Conservation (phyloP, 2,797 vertebrate species). For the Malurus splendens region DNA sequence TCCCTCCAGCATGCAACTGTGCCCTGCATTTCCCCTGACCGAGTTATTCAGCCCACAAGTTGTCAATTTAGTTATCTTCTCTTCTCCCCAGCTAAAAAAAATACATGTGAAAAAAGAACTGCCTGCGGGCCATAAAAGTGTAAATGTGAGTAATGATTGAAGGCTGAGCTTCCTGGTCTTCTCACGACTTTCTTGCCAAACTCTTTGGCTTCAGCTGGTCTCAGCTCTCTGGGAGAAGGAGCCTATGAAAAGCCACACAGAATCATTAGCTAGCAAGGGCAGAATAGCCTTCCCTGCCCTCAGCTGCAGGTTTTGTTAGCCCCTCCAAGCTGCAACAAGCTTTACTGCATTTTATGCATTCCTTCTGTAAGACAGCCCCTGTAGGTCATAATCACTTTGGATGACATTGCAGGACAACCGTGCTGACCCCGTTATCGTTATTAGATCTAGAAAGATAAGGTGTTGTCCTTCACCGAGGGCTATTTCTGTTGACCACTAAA, state of each 20-base stretch:
- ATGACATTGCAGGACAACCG: neutral
- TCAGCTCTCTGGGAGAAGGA: neutral
- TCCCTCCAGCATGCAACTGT: neutral
- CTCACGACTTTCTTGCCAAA: neutral
- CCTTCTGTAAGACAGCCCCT: neutral
- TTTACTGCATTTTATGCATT: neutral
- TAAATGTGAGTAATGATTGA: neutral
- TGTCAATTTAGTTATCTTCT: neutral
- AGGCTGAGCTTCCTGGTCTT: neutral
- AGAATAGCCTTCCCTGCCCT: neutral
- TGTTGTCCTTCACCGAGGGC: neutral
- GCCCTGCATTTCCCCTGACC: neutral
- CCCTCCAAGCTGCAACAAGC: neutral
- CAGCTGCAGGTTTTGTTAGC: neutral
- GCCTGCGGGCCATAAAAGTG: neutral
- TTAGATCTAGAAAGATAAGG: neutral
- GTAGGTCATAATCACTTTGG: neutral
- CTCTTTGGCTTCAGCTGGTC: neutral
- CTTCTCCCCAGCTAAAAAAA: neutral
- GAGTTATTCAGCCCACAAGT: neutral
- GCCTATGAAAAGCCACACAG: neutral
- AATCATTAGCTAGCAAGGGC: neutral
- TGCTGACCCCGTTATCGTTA: neutral
- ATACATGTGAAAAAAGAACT: neutral
- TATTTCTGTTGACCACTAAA: conserved; percentile 7